Evolutionary conservation across 2,113 vertebrate species (phyloP), one percentile per base, ranked within the genome.

Genomic region (Passer montanus): DNA sequence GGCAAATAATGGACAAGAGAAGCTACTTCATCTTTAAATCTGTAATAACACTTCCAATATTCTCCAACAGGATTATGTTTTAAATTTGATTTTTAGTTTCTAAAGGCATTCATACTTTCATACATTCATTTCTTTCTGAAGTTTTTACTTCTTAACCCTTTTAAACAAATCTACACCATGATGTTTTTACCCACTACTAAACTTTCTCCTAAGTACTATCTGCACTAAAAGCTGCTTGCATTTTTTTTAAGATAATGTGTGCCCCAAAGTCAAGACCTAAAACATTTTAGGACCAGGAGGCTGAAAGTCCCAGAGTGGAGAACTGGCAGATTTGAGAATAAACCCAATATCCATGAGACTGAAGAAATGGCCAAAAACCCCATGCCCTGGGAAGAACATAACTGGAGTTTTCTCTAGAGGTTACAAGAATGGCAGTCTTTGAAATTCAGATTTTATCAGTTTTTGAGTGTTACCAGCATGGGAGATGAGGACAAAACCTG

Each of bases 361-460:
- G 67, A 83, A 83, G 41, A 82, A 73, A 15, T 23, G n/a, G 28
- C 83, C 22, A 83, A 69, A 37, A 69, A 79, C 47, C 23, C 30
- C 43, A 33, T 10, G 26, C 0, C 13, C 28, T 62, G 49, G 27
- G n/a, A 70, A 58, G 77, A 37, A 53, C 17, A 31, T 20, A 90
- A 78, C 0, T 31, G 59, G 53, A 69, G 53, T 66, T 49, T 89
- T 85, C 64, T 60, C 21, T 14, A 33, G 46, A 67, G 69, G 56
- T 44, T 94, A 88, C 70, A 59, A 83, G 69, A 91, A 88, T 26
- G 53, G 43, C 60, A 41, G 15, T 3, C 72, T 84, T 56, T 92
- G 93, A 95, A 84, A 80, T 79, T 68, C 74, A 93, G 93, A 89
- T 94, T 78, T 83, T 72, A 94, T 89, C 87, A 56, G 35, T 26